Evolutionary conservation across 2,888 invertebrate species (phyloP), one percentile per base, ranked within the genome.

Genomic region (Dynastes maya): DNA sequence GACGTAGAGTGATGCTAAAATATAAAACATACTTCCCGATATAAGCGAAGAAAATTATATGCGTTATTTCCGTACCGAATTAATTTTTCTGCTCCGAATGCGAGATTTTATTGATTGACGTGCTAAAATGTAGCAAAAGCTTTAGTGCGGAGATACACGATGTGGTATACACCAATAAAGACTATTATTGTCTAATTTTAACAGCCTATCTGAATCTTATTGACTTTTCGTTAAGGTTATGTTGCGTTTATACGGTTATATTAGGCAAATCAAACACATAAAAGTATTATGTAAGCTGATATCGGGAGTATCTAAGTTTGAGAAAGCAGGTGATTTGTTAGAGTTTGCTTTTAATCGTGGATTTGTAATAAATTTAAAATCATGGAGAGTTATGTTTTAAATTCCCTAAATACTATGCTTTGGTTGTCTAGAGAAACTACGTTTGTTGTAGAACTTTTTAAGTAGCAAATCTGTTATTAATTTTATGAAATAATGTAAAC

Each of bases 91-190:
- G 61, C 27, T 72, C 49, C 6, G 27, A 45, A 37, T 81, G 64
- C 22, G 76, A 81, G 81, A 81, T 79, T 83, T 83, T 83, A 84
- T 83, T 83, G 83, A 83, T 83, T 84, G 77, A 75, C 75, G 71
- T 80, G 79, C 79, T 79, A 80, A 82, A 80, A 70, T 81, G 80
- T 76, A 78, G 78, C 80, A 81, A 80, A 78, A 79, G 80, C 79
- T 81, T 83, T 82, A 80, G 81, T 81, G 83, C 84, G 84, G 83
- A 83, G 82, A 84, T 84, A 83, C 84, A 84, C 82, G 81, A 81
- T 80, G 77, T 80, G 81, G 79, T 81, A 80, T 78, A 55, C 76
- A 82, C 80, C 83, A 78, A 83, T 83, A 84, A 82, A 82, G 83
- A 74, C 81, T 76, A 83, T 65, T 78, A 80, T 82, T 78, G 80